Evolutionary conservation across 2,113 vertebrate genomes (phyloP).

Genomic region (Anolis carolinensis): DNA sequence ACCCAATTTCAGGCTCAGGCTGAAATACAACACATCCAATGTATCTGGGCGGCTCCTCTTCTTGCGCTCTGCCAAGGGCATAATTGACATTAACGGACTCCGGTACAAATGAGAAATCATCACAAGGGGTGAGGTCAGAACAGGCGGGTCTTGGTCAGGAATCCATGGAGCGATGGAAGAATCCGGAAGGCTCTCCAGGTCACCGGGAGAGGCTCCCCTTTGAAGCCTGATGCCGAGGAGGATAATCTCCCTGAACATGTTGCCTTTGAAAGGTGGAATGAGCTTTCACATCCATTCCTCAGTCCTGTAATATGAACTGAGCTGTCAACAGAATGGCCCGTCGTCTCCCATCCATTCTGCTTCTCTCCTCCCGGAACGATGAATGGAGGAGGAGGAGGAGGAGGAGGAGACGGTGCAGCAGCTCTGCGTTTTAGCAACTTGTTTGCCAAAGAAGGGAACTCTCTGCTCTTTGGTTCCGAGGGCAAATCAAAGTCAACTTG

Average conservation of each 20-base stretch:
- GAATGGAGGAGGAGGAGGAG: neutral
- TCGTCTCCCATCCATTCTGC: neutral
- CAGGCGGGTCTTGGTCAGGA: neutral
- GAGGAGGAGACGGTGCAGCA: neutral
- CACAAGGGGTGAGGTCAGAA: neutral
- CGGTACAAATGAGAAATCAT: neutral
- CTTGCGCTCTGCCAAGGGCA: neutral
- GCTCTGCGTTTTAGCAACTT: too few relatives aligned
- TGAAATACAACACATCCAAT: too few relatives aligned
- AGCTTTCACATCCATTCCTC: constrained; percentile 2
- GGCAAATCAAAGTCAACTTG: neutral
- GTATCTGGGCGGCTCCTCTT: neutral
- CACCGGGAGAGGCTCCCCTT: neutral
- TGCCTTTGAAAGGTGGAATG: neutral
- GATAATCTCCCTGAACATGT: neutral
- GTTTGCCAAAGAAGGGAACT: neutral
- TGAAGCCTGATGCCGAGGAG: neutral
- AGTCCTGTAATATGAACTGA: constrained; percentile 30
- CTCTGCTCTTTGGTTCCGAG: neutral
- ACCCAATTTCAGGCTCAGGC: too few relatives aligned
- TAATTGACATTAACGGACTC: neutral
- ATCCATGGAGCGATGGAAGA: neutral
- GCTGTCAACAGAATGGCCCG: constrained; percentile 5
- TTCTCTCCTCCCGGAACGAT: neutral
- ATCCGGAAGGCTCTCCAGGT: neutral